These are phyloP conservation scores for Bugulina stolonifera DNA, from an alignment of 2,888 invertebrate species.

Conservation along the genomic window DNA sequence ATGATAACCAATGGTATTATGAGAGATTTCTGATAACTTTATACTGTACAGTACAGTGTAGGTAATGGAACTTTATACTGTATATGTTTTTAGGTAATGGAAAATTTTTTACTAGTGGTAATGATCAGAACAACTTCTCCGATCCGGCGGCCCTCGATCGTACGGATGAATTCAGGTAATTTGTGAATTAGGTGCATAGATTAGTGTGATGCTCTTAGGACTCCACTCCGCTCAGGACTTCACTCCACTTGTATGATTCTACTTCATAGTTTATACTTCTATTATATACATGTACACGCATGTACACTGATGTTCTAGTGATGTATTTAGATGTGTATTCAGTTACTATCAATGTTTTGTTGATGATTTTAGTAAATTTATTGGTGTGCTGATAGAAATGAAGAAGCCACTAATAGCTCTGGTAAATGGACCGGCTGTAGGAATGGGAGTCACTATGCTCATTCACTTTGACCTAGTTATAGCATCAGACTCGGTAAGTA, in stretches of 20 bases:
- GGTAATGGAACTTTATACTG: too few relatives aligned
- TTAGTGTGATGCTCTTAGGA: too few relatives aligned
- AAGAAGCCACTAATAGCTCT: conserved; percentile 18
- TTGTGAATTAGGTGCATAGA: too few relatives aligned
- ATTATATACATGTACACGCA: neutral
- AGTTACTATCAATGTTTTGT: too few relatives aligned
- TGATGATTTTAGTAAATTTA: neutral
- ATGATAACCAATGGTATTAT: too few relatives aligned
- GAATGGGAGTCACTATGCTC: conserved; percentile 23
- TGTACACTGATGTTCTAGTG: neutral
- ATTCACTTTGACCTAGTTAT: conserved; percentile 6
- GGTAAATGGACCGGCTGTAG: conserved; percentile 21
- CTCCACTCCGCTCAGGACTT: too few relatives aligned
- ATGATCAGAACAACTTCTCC: conserved; percentile 18
- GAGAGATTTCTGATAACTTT: too few relatives aligned
- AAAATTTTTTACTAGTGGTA: conserved; percentile 4
- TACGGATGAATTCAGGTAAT: neutral
- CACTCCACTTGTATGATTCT: too few relatives aligned
- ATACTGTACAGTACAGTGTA: too few relatives aligned
- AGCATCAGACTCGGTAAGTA: conserved; percentile 15
- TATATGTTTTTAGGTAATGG: conserved; percentile 22
- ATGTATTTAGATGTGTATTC: neutral
- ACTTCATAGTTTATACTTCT: too few relatives aligned
- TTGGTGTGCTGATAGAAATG: conserved; percentile 8
- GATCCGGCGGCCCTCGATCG: neutral